A percentile compares a stretch with the other conserved stretches of the same genome.
phyloP scores from a whole-genome alignment of 2,113 vertebrate genomes.

The Jacana jacana region DNA sequence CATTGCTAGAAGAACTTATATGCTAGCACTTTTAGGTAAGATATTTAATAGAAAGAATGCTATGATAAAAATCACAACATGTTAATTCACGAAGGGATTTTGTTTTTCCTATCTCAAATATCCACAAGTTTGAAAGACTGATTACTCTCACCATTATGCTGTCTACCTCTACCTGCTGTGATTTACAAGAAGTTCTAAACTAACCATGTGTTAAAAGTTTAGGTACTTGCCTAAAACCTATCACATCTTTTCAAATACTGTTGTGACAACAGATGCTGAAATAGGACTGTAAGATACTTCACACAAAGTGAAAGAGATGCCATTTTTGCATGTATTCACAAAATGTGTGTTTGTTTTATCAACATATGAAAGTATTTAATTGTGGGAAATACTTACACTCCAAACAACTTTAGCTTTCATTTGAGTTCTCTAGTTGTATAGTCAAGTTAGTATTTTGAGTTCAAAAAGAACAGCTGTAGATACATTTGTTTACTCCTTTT shows the following conservation, averaged over 20 bases:
- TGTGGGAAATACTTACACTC: not conserved
- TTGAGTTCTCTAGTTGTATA: not conserved
- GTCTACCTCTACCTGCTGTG: not conserved
- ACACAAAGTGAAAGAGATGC: not conserved
- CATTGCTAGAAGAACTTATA: not conserved
- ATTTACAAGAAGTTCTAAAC: not conserved
- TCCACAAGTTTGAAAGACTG: not conserved
- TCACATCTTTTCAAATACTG: not conserved
- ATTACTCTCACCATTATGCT: not conserved
- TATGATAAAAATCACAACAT: not conserved
- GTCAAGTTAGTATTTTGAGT: not conserved
- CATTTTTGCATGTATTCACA: not conserved
- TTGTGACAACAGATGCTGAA: not conserved
- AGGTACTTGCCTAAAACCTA: not conserved
- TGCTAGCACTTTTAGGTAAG: not conserved
- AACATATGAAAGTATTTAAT: not conserved
- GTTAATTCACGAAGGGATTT: not conserved
- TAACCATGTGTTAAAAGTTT: not conserved
- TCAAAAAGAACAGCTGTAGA: not conserved
- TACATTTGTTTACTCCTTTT: not conserved
- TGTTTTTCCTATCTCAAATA: not conserved
- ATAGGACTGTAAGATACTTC: not conserved
- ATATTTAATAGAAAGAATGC: not conserved
- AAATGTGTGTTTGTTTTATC: not conserved
- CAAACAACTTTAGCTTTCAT: not conserved